A percentile compares a stretch with the other conserved stretches of the same genome.
These are phyloP conservation scores for Mormyrops boulengeri DNA, from an alignment of 2,797 vertebrate species.

Conservation along the genomic window DNA sequence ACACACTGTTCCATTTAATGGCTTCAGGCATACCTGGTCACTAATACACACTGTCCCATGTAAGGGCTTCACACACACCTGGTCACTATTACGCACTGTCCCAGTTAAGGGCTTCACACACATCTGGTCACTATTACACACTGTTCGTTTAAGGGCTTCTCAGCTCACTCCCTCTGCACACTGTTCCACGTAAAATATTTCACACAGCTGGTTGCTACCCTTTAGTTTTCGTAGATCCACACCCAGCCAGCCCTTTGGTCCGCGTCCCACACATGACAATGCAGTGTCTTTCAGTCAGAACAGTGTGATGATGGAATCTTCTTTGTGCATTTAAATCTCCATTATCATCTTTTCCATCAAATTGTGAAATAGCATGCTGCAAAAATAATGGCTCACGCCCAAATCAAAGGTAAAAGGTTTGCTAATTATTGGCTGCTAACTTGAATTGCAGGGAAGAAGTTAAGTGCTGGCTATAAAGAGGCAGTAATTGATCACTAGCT, in stretches of 20 bases:
- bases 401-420: constrained; percentile 14
- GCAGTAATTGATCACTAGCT: constrained; percentile 36
- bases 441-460: constrained; percentile 34
- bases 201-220: not conserved
- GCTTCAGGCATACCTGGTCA: not conserved
- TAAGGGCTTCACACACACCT: not conserved
- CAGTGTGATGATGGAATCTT: not conserved
- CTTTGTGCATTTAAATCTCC: not conserved
- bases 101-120: not conserved
- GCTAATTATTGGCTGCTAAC: constrained; percentile 21
- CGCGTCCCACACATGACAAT: not conserved
- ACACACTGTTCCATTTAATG: not conserved
- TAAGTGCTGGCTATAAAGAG: constrained; percentile 31
- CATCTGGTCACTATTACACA: not conserved
- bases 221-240: not conserved
- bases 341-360: constrained; percentile 15
- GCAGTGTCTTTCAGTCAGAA: not conserved
- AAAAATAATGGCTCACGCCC: not conserved
- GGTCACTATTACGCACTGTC: not conserved
- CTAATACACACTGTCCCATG: not conserved
- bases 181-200: not conserved
- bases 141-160: not conserved
- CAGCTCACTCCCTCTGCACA: not conserved
- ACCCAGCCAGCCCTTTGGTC: not conserved
- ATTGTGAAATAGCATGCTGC: not conserved